Evolutionary conservation across 2,113 vertebrate species (phyloP).

Genomic region (Haemorhous mexicanus): DNA sequence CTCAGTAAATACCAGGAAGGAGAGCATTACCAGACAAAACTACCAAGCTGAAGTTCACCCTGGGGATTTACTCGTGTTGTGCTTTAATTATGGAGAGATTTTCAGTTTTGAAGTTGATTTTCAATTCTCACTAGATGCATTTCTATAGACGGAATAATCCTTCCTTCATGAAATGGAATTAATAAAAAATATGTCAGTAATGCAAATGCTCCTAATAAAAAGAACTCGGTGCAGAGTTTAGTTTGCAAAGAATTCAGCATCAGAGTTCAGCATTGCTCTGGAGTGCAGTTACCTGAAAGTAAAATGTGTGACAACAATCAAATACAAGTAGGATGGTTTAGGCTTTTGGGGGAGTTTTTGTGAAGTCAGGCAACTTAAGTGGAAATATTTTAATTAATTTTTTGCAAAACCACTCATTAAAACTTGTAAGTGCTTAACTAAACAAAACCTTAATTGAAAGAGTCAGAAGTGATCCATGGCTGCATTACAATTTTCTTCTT

Average conservation of each 20-base stretch:
- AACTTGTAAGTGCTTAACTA: constrained; percentile 59
- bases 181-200: constrained; percentile 12
- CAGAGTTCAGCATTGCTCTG: background rate
- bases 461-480: constrained; percentile 59
- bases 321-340: background rate
- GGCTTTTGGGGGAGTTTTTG: background rate
- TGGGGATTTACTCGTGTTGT: background rate
- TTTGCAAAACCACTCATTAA: constrained; percentile 48
- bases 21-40: background rate
- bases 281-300: background rate
- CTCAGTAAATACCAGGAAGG: background rate
- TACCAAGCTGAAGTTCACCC: background rate
- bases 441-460: constrained; percentile 67
- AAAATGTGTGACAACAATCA: background rate
- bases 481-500: constrained; percentile 59
- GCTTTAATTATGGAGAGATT: background rate
- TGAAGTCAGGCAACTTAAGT: background rate
- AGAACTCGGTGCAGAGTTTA: background rate
- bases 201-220: background rate
- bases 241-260: background rate
- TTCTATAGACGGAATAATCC: background rate
- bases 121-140: background rate
- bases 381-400: constrained; percentile 31
- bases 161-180: background rate
- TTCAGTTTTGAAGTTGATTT: background rate